phyloP scores from a whole-genome alignment of 2,113 vertebrate species.

The Dermatemys mawii region DNA sequence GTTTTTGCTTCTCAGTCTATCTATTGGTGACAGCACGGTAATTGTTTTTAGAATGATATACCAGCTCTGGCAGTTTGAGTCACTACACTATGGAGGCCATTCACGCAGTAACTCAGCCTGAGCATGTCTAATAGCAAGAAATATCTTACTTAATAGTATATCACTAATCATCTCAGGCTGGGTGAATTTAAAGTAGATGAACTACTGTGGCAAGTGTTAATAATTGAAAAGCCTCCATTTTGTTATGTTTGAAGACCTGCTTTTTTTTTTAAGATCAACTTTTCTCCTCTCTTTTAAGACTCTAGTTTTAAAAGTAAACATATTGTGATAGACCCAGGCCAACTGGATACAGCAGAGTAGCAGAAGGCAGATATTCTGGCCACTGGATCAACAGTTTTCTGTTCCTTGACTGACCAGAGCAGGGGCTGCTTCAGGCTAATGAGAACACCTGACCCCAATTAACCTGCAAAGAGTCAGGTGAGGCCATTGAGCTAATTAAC shows the following conservation, averaged over 20 bases:
- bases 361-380: too few species aligned
- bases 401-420: too few species aligned
- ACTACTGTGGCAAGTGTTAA: not conserved
- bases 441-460: too few species aligned
- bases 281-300: not conserved
- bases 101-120: not conserved
- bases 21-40: not conserved
- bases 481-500: too few species aligned
- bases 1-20: not conserved
- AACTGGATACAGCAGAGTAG: too few species aligned
- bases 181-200: not conserved
- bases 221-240: not conserved
- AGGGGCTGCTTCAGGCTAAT: too few species aligned
- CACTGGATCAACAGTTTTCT: too few species aligned
- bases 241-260: not conserved
- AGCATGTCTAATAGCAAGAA: not conserved
- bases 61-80: not conserved
- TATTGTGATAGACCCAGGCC: too few species aligned
- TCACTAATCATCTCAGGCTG: not conserved
- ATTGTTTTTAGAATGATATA: constrained; percentile 17
- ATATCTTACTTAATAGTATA: not conserved
- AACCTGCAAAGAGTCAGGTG: too few species aligned
- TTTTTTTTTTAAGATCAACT: constrained; percentile 3
- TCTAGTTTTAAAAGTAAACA: not conserved
- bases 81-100: not conserved